Evolutionary conservation across 1,140 invertebrate species (phyloP), one percentile per base, ranked within the genome.

Genomic region (Charaxes varanes): DNA sequence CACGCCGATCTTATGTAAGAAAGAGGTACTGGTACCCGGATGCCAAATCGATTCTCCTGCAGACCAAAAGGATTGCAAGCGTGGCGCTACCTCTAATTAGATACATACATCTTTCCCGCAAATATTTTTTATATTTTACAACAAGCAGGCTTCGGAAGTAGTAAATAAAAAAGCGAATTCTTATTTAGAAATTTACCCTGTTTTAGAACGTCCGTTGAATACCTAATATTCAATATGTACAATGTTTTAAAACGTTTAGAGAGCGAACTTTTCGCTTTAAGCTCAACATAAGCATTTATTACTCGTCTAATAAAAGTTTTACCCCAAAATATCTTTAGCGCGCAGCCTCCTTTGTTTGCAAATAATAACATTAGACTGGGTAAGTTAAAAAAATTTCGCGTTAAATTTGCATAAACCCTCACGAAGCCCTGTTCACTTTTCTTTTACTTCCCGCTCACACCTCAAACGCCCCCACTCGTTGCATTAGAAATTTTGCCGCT

Each of bases 321-420:
- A 31, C 32, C 14, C 24, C 18, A 28, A 51, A 43, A 50, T 52
- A 55, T 60, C 36, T 55, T 51, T 15, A 56, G 23, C 48, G 36
- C 36, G 28, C 53, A 52, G 48, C 40, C 40, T 23, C 51, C 47
- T 61, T 65, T 76, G 68, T 77, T 80, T 65, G 53, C 55, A 72
- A 72, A 72, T 72, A 77, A 72, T 63, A 76, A 73, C 54, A 71
- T 68, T 63, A 73, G 54, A 60, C 48, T 65, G 41, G 50, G 54
- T 42, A 68, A 77, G 55, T 73, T 68, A 59, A 67, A 74, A 74
- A 68, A 69, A 51, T 61, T 63, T 63, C 49, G 53, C 64, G 57
- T 68, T 47, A 73, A 70, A 80, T 80, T 80, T 71, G 52, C 76
- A 74, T 80, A 80, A 79, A 71, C 60, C 64, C 62, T 52, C n/a